A percentile compares a stretch with the other conserved stretches of the same genome.
These are phyloP conservation scores for Dipodomys spectabilis DNA, from an alignment of 2,113 vertebrate species.

Conservation along the genomic window DNA sequence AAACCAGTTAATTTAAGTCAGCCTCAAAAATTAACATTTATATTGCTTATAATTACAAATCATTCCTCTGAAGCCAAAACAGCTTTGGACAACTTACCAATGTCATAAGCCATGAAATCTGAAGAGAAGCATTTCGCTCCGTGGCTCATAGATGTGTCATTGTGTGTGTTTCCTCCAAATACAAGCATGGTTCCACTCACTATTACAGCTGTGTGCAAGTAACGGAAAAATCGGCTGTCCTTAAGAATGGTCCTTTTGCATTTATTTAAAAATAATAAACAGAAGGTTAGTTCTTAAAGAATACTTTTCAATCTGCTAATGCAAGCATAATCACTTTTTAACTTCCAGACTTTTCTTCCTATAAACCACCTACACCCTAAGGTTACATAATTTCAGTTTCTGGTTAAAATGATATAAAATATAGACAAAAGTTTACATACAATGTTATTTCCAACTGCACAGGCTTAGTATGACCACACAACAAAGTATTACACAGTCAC, in stretches of 20 bases:
- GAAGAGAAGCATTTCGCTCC: slow-evolving; percentile 98
- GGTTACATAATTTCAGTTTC: neutral
- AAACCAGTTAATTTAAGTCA: neutral
- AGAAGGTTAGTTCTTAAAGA: slow-evolving; percentile 60
- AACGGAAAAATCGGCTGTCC: slow-evolving; percentile 96
- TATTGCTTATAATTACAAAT: neutral
- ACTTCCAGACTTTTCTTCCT: slow-evolving; percentile 27
- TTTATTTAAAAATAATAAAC: slow-evolving; percentile 71
- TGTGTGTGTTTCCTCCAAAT: slow-evolving; percentile 98
- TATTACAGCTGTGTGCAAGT: slow-evolving; percentile 96
- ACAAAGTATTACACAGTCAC: neutral
- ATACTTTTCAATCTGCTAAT: slow-evolving; percentile 11
- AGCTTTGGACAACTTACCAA: slow-evolving; percentile 89
- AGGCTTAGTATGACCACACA: neutral
- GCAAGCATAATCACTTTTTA: slow-evolving; percentile 62
- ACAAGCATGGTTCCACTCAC: slow-evolving; percentile 95
- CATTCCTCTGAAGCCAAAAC: neutral
- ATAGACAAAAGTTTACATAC: neutral
- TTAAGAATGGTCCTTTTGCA: slow-evolving; percentile 93
- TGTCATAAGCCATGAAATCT: slow-evolving; percentile 96
- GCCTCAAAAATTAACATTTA: slow-evolving; percentile 45
- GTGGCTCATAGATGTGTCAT: slow-evolving; percentile 98
- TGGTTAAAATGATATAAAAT: slow-evolving; percentile 18
- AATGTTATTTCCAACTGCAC: neutral
- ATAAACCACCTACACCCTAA: slow-evolving; percentile 19